Base-by-base conservation (phyloP, 1,140 invertebrate species). In the Batillaria attramentaria region DNA sequence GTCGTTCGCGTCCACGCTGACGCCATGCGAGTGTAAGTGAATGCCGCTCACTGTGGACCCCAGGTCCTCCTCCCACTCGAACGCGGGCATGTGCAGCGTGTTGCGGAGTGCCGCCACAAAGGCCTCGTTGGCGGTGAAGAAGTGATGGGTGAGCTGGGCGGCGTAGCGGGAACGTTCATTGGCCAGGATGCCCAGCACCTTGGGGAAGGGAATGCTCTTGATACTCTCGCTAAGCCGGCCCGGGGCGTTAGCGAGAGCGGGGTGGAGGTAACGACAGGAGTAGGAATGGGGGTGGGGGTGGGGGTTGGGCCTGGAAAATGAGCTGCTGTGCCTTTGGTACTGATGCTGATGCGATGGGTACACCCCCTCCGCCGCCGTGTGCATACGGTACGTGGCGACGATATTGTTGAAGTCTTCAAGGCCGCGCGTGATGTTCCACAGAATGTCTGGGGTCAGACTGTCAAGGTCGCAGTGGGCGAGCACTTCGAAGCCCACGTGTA, bases 331-430 rank as follows among this genome's bases (percentile, higher is more conserved):
- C 13, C 42, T 46, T 43, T 75, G 73, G n/a, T n/a, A n/a, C n/a
- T n/a, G n/a, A n/a, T n/a, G n/a, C n/a, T n/a, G n/a, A n/a, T n/a
- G n/a, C 16, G 54, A 37, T 3, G 28, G 37, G n/a, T 75, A 54
- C 57, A 75, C 33, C 35, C 73, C 54, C 28, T 82, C 81, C 5
- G 41, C 42, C n/a, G 33, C 43, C 37, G 43, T 35, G 73, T 65
- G 73, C 41, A 72, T 37, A 33, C 72, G 72, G 33, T 74, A 60
- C 35, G n/a, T 81, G 43, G 35, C 72, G 8, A 88, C 81, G 46
- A 90, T 87, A 60, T 84, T 86, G 76, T 91, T 91, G 62, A 89
- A 89, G 60, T 91, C 89, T 76, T 91, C 89, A n/a, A 91, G 69
- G 24, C 89, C 90, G 10, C 89, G 80, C 4, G 87, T 84, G 50